A percentile compares a stretch with the other conserved stretches of the same genome.
Evolutionary conservation across 2,113 vertebrate species (phyloP).

Genomic region (Hipposideros armiger): DNA sequence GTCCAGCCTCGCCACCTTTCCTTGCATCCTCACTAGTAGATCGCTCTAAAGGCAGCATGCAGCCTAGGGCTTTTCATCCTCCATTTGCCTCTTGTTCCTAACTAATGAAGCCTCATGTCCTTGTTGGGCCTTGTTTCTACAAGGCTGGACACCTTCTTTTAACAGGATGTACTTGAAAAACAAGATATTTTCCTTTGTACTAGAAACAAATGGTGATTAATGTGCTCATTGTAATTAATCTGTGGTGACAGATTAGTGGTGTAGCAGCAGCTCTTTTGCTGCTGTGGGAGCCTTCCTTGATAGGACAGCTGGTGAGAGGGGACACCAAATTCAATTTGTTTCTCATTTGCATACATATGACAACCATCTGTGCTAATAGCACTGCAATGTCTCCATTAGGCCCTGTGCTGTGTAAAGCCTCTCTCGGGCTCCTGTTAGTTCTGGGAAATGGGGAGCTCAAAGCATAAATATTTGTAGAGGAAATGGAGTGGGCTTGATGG

Average conservation of each 20-base stretch:
- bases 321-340: slow-evolving; percentile 96
- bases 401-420: slow-evolving; percentile 81
- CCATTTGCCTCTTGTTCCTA: slow-evolving; percentile 45
- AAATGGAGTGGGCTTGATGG: slow-evolving; percentile 64
- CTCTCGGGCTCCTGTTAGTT: slow-evolving; percentile 85
- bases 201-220: slow-evolving; percentile 95
- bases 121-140: slow-evolving; percentile 78
- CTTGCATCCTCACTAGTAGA: accelerated
- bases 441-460: slow-evolving; percentile 70
- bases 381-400: slow-evolving; percentile 95
- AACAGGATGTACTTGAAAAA: slow-evolving; percentile 84
- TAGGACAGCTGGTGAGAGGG: slow-evolving; percentile 97
- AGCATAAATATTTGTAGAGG: slow-evolving; percentile 88
- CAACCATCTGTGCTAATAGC: slow-evolving; percentile 99
- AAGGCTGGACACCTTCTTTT: slow-evolving; percentile 80
- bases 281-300: slow-evolving; percentile 88
- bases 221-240: slow-evolving; percentile 94
- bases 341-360: slow-evolving; percentile 99
- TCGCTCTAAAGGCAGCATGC: accelerated
- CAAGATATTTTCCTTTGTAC: slow-evolving; percentile 87
- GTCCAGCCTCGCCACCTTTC: accelerated
- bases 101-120: slow-evolving; percentile 83
- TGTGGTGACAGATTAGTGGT: slow-evolving; percentile 90
- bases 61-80: background rate
- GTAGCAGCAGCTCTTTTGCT: slow-evolving; percentile 84